Base-by-base conservation (phyloP, 2,888 invertebrate genomes). In the Leucophenga montana region DNA sequence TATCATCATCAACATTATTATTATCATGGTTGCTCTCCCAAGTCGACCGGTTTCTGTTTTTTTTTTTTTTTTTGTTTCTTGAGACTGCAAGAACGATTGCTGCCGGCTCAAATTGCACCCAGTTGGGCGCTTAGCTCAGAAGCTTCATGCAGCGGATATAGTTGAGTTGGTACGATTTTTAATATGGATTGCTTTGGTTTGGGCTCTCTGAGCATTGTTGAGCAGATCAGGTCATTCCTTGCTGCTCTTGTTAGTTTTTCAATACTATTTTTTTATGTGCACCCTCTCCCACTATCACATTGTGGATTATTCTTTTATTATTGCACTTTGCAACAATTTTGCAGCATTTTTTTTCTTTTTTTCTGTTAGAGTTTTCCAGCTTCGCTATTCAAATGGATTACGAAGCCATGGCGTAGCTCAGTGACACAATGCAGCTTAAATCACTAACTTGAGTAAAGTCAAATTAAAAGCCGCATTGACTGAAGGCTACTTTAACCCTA, bases 241-340 rank as follows among this genome's bases (percentile, higher is more conserved):
- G 82, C 81, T 48, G 77, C 83, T 74, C 81, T 82, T 83, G 82
- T 82, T 83, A 83, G 83, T 83, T 81, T 82, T 82, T 79, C 83
- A 76, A 70, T 71, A 39, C 69, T 27, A 39, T 69, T 48, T 46
- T 56, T 67, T 67, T 27, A 3, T 46, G 4, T 54, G 18, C 46
- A 22, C 44, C 66, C 48, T 48, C 68, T 50, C 62, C 69, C 67
- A 77, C 74, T 75, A 70, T 71, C 73, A 80, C 76, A 75, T 80
- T 75, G 74, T 46, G 9, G n/a, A 16, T 62, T 62, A 20, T 64
- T 64, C 18, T 48, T 44, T 53, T 66, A 50, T 67, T 67, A 48
- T 67, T 67, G 20, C 33, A 66, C 50, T 66, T 66, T 66, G 31
- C 59, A 59, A 39, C 66, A 56, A 39, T 56, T 54, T 66, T 39